phyloP scores from a whole-genome alignment of 2,113 vertebrate genomes.

The Hippocampus guttulatus region DNA sequence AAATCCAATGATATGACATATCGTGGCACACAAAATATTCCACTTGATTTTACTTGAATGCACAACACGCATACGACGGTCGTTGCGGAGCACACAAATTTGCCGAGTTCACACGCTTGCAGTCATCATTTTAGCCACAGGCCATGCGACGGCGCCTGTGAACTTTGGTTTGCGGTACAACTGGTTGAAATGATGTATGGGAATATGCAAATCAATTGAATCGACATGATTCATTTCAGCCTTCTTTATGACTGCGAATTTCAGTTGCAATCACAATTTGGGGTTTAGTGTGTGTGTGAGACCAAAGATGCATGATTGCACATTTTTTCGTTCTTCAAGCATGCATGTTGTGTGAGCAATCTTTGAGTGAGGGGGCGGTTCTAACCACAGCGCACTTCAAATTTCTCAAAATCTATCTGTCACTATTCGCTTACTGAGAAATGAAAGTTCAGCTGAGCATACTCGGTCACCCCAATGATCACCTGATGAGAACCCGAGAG shows the following conservation, averaged over 20 bases:
- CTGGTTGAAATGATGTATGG: conserved; percentile 10
- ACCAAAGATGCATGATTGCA: neutral
- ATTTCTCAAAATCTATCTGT: conserved; percentile 30
- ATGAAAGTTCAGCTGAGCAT: neutral
- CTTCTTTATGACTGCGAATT: conserved; percentile 41
- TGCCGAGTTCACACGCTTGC: neutral
- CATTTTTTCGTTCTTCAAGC: neutral
- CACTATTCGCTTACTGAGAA: conserved; percentile 21
- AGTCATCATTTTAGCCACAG: neutral
- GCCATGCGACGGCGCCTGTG: neutral
- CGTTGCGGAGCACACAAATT: neutral
- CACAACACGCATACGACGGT: neutral
- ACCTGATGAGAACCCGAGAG: neutral
- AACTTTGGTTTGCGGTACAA: neutral
- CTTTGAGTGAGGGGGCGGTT: neutral
- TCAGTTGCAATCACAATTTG: conserved; percentile 33
- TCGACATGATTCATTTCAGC: conserved; percentile 48
- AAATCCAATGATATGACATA: neutral
- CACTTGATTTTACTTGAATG: neutral
- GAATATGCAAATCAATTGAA: conserved; percentile 3
- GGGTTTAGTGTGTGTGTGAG: conserved; percentile 2
- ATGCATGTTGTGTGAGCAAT: neutral
- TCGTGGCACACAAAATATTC: neutral
- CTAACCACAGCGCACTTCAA: conserved; percentile 35
- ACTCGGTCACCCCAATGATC: neutral